phyloP scores from a whole-genome alignment of 2,888 invertebrate genomes.

The Drosophila lutescens region DNA sequence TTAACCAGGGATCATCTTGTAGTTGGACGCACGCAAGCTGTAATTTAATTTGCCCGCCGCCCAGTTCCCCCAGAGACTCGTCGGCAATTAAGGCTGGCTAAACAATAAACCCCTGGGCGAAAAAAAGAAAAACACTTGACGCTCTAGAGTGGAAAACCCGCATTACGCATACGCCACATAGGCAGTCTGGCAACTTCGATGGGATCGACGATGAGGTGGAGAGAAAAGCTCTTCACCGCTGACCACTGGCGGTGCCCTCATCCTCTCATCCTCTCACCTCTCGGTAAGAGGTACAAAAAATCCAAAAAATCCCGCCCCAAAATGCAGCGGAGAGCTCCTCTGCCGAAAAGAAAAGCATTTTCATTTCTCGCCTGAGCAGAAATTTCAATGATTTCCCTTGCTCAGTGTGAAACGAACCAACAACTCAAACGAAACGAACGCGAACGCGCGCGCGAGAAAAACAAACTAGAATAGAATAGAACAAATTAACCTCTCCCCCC shows the following conservation, averaged over 20 bases:
- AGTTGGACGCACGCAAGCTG: slow-evolving; percentile 18
- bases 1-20: slow-evolving; percentile 15
- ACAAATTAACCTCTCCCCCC: slow-evolving; percentile 34
- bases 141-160: slow-evolving; percentile 42
- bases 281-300: neutral
- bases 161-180: slow-evolving; percentile 71
- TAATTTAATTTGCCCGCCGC: slow-evolving; percentile 12
- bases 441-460: slow-evolving; percentile 64
- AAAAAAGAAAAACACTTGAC: slow-evolving; percentile 29
- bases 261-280: slow-evolving; percentile 13
- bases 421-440: slow-evolving; percentile 83
- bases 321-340: slow-evolving; percentile 43
- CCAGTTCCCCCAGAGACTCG: neutral
- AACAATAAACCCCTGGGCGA: slow-evolving; percentile 15
- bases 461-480: slow-evolving; percentile 38
- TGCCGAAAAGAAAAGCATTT: slow-evolving; percentile 34
- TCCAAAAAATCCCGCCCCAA: slow-evolving; percentile 7
- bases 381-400: slow-evolving; percentile 66
- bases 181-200: slow-evolving; percentile 63
- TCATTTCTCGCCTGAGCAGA: slow-evolving; percentile 66
- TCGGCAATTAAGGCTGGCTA: slow-evolving; percentile 30
- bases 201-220: too few relatives aligned
- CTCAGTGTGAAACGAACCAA: slow-evolving; percentile 83
- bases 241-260: slow-evolving; percentile 10
- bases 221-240: slow-evolving; percentile 61